Conservation (phyloP, 2,113 vertebrate genomes). For the Cyphomyrus discorhynchus region DNA sequence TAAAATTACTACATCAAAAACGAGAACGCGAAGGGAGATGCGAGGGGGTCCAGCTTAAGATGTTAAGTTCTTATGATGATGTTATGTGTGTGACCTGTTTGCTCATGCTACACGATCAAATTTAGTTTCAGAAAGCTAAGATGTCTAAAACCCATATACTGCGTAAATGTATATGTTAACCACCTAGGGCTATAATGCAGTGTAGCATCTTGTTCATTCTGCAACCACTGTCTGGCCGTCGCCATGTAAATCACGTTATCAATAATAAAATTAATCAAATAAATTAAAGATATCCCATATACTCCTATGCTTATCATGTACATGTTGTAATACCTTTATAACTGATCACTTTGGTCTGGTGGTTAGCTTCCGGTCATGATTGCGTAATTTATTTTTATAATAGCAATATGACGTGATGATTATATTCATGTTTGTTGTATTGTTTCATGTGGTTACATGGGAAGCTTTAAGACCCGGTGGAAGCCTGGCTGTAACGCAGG, state of each 20-base stretch:
- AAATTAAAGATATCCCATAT: not conserved
- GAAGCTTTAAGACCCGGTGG: slow-evolving; percentile 46
- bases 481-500: slow-evolving; percentile 22
- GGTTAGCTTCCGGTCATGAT: not conserved
- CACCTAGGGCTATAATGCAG: not conserved
- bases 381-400: slow-evolving; percentile 23
- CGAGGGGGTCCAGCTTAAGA: not conserved
- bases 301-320: not conserved
- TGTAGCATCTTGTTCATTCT: not conserved
- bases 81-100: not conserved
- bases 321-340: not conserved
- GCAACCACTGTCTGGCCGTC: not conserved
- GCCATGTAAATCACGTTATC: not conserved
- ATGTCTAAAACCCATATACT: not conserved
- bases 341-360: not conserved
- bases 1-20: not conserved
- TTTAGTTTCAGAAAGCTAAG: not conserved
- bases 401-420: slow-evolving; percentile 18
- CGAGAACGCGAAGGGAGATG: not conserved
- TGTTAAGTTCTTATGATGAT: not conserved
- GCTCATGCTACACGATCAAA: not conserved
- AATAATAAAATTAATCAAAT: not conserved
- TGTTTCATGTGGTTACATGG: slow-evolving; percentile 19
- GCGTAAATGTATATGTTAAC: not conserved
- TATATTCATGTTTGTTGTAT: slow-evolving; percentile 6